phyloP scores from a whole-genome alignment of 2,888 invertebrate genomes.

The Platypus cylindrus region DNA sequence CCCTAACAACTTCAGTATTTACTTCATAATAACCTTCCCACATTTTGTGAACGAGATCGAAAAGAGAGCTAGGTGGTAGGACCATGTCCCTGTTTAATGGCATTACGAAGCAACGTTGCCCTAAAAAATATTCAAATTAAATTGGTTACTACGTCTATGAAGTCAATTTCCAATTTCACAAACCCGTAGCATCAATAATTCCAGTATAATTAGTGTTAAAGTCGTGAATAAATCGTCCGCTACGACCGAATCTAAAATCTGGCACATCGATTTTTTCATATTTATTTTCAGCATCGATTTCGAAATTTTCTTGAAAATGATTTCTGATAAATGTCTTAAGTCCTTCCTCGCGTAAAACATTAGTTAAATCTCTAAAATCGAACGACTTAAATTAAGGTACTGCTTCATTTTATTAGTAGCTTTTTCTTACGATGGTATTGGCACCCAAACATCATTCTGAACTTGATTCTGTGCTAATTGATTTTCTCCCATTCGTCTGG shows the following conservation, averaged over 20 bases:
- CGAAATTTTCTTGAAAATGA: slow-evolving; percentile 64
- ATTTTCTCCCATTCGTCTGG: slow-evolving; percentile 33
- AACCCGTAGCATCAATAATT: slow-evolving; percentile 32
- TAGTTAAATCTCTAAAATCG: neutral
- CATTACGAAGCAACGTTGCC: slow-evolving; percentile 76
- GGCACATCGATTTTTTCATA: slow-evolving; percentile 81
- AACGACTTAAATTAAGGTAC: neutral
- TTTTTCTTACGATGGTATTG: slow-evolving; percentile 43
- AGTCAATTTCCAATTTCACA: slow-evolving; percentile 1
- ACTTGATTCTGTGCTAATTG: slow-evolving; percentile 4
- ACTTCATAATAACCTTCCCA: slow-evolving; percentile 66
- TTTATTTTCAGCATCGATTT: slow-evolving; percentile 59
- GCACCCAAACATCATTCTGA: slow-evolving; percentile 49
- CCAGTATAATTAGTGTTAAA: slow-evolving; percentile 64
- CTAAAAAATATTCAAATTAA: no score
- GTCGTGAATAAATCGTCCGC: slow-evolving; percentile 84
- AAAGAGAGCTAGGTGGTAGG: slow-evolving; percentile 65
- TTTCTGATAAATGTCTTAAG: slow-evolving; percentile 12
- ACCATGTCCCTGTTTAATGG: slow-evolving; percentile 65
- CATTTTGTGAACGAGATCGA: slow-evolving; percentile 70
- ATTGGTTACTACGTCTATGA: neutral
- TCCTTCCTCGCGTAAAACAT: slow-evolving; percentile 7
- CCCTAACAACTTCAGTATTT: slow-evolving; percentile 63
- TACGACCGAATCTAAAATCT: slow-evolving; percentile 67
- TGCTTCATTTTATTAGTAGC: no score